Base-by-base conservation (phyloP, 2,797 vertebrate species). In the Podarcis lilfordi region DNA sequence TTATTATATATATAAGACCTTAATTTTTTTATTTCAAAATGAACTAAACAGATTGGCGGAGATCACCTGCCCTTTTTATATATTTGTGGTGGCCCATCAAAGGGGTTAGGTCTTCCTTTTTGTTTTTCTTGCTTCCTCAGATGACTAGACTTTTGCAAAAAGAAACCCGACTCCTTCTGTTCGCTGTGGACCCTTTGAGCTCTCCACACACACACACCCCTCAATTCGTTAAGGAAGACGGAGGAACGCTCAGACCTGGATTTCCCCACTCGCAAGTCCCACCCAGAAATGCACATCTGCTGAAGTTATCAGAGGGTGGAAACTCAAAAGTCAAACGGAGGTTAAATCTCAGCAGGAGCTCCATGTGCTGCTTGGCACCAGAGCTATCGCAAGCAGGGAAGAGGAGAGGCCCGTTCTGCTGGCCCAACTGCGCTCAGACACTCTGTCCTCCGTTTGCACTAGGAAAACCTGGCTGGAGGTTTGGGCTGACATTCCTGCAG, bases 301-400 rank as follows among this genome's bases (percentile, higher is more conserved):
- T 11, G 2, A 11, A 84, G 85, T 78, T 43, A 25, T 94, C 29
- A 0, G 10, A 1, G 69, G 0, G 81, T 86, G 87, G 68, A 45
- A 84, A 61, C 45, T 4, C 37, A 25, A 84, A 5, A 8, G 59
- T 80, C 0, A n/a, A 82, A 84, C 0, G 0, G 81, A 89, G 92
- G 80, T 74, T 76, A 90, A 75, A 84, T 61, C 89, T 78, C 79
- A 87, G 87, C 84, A 32, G 2, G 32, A 89, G 66, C 35, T 9
- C 78, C 68, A 0, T 0, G 68, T 37, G 13, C 0, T 91, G 75
- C 84, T 55, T n/a, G 23, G 0, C 1, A 0, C 1, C 0, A 6
- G 76, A 50, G 89, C 72, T 43, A 91, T 8, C 32, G 3, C 9
- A 32, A 37, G 86, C n/a, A 82, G 13, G 59, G 78, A 19, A 35